Evolutionary conservation across 2,797 vertebrate genomes (phyloP).

Genomic region (Sebastes steindachneri): DNA sequence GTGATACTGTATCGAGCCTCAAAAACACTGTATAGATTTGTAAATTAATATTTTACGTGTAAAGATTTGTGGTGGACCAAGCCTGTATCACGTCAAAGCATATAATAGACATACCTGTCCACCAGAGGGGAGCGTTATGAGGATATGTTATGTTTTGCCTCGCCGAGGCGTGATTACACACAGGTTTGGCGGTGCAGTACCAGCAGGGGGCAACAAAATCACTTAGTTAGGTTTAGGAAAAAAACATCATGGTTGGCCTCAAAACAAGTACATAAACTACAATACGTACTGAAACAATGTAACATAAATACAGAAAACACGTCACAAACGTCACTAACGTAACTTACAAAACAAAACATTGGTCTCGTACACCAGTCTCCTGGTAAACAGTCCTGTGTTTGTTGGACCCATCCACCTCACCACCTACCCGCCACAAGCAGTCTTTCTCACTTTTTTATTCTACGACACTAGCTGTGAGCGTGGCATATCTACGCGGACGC

Average conservation of each 20-base stretch:
- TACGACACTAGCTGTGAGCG: too few relatives aligned
- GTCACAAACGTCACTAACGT: rapidly evolving
- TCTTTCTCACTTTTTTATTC: too few relatives aligned
- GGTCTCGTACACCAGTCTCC: too few relatives aligned
- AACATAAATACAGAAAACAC: background rate
- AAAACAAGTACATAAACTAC: background rate
- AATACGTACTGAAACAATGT: background rate
- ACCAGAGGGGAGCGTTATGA: background rate
- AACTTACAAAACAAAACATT: too few relatives aligned
- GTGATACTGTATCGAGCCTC: background rate
- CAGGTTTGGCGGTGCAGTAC: background rate
- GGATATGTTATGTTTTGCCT: too few relatives aligned
- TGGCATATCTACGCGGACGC: background rate
- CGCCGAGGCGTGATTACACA: background rate
- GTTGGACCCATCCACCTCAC: too few relatives aligned
- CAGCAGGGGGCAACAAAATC: background rate
- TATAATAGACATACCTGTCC: background rate
- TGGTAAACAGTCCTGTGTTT: too few relatives aligned
- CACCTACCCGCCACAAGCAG: too few relatives aligned
- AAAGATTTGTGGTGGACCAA: background rate
- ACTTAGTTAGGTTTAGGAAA: background rate
- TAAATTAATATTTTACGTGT: background rate
- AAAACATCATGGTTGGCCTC: background rate
- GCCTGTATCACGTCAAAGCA: rapidly evolving
- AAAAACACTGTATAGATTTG: background rate